Conservation (phyloP, 1,140 invertebrate genomes). For the Drosophila grimshawi region DNA sequence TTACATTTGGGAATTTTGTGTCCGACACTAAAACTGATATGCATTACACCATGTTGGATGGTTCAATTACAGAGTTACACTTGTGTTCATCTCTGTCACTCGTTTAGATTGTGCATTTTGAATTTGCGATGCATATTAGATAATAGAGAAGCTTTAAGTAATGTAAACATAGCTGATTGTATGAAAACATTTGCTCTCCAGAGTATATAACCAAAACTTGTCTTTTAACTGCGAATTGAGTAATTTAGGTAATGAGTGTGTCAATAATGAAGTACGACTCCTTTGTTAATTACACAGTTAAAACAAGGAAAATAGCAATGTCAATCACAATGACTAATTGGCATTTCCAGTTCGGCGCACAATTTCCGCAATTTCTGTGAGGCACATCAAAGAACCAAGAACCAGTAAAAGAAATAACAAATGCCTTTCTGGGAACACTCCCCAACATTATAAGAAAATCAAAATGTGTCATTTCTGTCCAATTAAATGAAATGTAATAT, state of each 20-base stretch:
- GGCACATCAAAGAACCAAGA: slow-evolving; percentile 13
- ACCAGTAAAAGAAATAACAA: neutral
- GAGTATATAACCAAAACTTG: too few species aligned
- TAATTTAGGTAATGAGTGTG: neutral
- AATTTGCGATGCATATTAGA: neutral
- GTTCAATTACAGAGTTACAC: neutral
- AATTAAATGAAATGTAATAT: slow-evolving; percentile 65
- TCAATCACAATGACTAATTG: slow-evolving; percentile 37
- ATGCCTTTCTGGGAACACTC: neutral
- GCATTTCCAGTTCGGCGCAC: slow-evolving; percentile 2
- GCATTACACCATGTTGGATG: slow-evolving; percentile 5
- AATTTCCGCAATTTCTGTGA: slow-evolving; percentile 1
- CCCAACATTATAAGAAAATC: neutral
- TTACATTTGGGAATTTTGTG: slow-evolving; percentile 19
- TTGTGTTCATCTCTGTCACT: neutral
- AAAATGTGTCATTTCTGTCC: slow-evolving; percentile 37
- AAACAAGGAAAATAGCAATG: neutral
- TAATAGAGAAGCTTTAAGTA: too few species aligned
- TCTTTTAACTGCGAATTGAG: too few species aligned
- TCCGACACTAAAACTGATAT: slow-evolving; percentile 13
- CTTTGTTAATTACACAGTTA: slow-evolving; percentile 26
- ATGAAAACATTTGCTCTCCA: too few species aligned
- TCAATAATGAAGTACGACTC: neutral
- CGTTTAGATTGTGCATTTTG: neutral
- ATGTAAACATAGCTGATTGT: too few species aligned